These are phyloP conservation scores for Pogonus chalceus DNA, from an alignment of 1,140 invertebrate species.

Conservation along the genomic window DNA sequence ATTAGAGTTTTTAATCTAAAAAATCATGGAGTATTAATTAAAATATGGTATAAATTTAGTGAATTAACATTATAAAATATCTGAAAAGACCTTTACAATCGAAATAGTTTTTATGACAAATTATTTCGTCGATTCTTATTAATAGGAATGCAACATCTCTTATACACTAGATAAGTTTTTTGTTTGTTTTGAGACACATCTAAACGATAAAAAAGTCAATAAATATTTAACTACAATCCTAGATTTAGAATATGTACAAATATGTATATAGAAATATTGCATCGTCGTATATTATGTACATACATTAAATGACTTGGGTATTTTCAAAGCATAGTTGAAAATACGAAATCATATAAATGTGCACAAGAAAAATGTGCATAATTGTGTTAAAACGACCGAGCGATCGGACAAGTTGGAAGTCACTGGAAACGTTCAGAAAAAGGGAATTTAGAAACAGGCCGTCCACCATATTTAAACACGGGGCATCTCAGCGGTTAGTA, in stretches of 20 bases:
- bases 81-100: no score
- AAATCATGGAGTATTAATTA: no score
- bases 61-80: no score
- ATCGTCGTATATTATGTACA: constrained; percentile 2
- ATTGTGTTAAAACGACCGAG: background rate
- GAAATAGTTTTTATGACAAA: no score
- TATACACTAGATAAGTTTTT: background rate
- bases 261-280: constrained; percentile 12
- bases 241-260: constrained; percentile 10
- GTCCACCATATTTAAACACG: background rate
- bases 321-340: background rate
- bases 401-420: background rate
- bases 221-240: constrained; percentile 8
- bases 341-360: constrained; percentile 1
- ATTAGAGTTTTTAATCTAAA: no score
- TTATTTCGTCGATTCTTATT: background rate
- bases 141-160: constrained; percentile 6
- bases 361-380: background rate
- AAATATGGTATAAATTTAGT: no score
- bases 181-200: constrained; percentile 3
- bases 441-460: background rate
- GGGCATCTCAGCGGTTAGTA: background rate
- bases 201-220: constrained; percentile 10
- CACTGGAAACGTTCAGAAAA: background rate
- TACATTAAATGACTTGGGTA: background rate